phyloP scores from a whole-genome alignment of 1,140 invertebrate genomes.

The Zelostemma sp. region DNA sequence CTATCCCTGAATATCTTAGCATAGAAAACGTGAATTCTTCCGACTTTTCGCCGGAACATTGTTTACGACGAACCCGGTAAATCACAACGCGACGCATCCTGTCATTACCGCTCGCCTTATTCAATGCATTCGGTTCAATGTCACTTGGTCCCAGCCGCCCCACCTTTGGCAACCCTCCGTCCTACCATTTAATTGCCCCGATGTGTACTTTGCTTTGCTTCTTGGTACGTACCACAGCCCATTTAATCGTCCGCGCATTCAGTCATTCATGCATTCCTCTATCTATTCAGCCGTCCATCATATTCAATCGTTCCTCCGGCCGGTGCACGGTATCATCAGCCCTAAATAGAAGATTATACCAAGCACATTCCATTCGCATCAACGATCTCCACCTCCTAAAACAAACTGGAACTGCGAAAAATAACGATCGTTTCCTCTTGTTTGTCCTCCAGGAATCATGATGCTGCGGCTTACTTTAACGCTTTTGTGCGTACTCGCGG shows the following conservation, averaged over 20 bases:
- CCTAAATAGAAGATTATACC: conserved; percentile 59
- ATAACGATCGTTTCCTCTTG: neutral
- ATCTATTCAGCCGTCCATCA: conserved; percentile 53
- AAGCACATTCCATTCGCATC: conserved; percentile 40
- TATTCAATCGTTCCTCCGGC: conserved; percentile 39
- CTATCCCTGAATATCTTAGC: too few relatives aligned
- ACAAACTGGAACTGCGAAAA: too few relatives aligned
- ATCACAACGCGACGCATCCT: conserved; percentile 56
- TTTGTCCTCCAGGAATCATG: conserved; percentile 46
- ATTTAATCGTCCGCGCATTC: conserved; percentile 52
- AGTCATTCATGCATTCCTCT: conserved; percentile 51
- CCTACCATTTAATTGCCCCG: conserved; percentile 28
- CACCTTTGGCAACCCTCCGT: conserved; percentile 46
- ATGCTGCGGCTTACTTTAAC: conserved; percentile 57
- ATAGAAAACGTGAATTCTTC: too few relatives aligned
- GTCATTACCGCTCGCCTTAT: conserved; percentile 63
- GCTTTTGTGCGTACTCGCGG: conserved; percentile 54
- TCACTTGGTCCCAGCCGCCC: conserved; percentile 54
- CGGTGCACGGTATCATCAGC: conserved; percentile 39
- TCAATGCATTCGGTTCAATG: conserved; percentile 67
- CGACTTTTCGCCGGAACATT: too few relatives aligned
- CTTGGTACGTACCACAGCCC: conserved; percentile 30
- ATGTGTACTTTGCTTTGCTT: conserved; percentile 30
- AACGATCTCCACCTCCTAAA: conserved; percentile 38
- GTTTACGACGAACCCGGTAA: neutral